Evolutionary conservation across 2,113 vertebrate species (phyloP).

Genomic region (Oryzias curvinotus): DNA sequence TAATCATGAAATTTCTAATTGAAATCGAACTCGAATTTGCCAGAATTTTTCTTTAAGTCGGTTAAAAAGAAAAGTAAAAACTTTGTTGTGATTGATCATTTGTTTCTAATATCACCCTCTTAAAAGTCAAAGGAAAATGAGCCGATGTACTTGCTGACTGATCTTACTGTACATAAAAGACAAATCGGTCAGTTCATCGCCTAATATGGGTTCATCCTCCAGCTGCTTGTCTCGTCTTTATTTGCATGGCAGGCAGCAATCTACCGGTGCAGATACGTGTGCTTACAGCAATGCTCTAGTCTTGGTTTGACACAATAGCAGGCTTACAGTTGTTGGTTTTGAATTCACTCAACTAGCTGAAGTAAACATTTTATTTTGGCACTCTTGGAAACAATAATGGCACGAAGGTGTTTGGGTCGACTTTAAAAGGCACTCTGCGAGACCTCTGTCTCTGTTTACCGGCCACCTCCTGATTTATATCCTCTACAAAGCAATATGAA

Average conservation of each 20-base stretch:
- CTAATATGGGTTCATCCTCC: conserved; percentile 24
- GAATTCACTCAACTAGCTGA: conserved; percentile 3
- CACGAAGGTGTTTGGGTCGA: conserved; percentile 4
- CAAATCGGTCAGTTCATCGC: conserved; percentile 13
- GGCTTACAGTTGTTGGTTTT: conserved; percentile 10
- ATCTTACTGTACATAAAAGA: background rate
- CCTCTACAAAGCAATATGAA: conserved; percentile 54
- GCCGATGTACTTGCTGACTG: conserved; percentile 24
- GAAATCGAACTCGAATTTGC: conserved; percentile 8
- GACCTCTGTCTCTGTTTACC: conserved; percentile 6
- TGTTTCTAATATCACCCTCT: background rate
- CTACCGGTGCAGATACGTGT: conserved; percentile 35
- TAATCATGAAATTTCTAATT: conserved; percentile 14
- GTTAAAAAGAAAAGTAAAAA: no score
- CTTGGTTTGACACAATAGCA: conserved; percentile 5
- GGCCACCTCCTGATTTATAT: conserved; percentile 28
- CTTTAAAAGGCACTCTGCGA: conserved; percentile 1
- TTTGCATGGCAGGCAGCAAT: conserved; percentile 60
- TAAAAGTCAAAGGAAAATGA: conserved; percentile 11
- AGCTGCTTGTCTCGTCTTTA: conserved; percentile 40
- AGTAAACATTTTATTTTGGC: conserved; percentile 5
- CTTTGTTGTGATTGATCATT: background rate
- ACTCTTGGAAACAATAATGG: background rate
- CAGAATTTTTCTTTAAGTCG: background rate
- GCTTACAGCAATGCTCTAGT: conserved; percentile 22